phyloP scores from a whole-genome alignment of 2,888 invertebrate species.

The Drosophila sordidula region DNA sequence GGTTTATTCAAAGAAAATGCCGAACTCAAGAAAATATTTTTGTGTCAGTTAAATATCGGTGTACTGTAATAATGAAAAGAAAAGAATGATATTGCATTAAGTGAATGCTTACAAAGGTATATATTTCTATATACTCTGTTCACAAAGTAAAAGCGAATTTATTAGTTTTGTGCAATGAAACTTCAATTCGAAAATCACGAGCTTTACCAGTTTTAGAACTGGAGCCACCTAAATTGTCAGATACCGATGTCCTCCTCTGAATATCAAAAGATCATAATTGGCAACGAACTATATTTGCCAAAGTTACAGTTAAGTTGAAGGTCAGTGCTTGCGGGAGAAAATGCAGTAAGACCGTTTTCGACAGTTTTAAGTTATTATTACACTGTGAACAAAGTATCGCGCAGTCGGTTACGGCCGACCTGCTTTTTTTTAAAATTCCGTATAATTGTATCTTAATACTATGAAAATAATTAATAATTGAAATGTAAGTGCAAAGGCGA shows the following conservation, averaged over 20 bases:
- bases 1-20: not conserved
- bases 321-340: not conserved
- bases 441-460: not conserved
- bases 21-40: not conserved
- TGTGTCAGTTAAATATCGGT: constrained; percentile 6
- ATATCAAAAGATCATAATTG: too few relatives aligned
- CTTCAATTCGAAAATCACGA: too few relatives aligned
- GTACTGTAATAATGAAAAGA: constrained; percentile 27
- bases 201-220: too few relatives aligned
- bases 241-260: too few relatives aligned
- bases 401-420: not conserved
- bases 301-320: not conserved
- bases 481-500: not conserved
- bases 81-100: constrained; percentile 38
- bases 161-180: too few relatives aligned
- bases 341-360: not conserved
- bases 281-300: too few relatives aligned
- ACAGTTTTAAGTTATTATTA: not conserved
- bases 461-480: too few relatives aligned
- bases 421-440: not conserved
- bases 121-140: not conserved
- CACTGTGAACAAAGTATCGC: not conserved
- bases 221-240: too few relatives aligned
- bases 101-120: constrained; percentile 5
- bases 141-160: not conserved